Percentiles rank a stretch among this genome's conserved stretches.
These are phyloP conservation scores for Varanus salvator DNA, from an alignment of 2,113 vertebrate genomes.

Conservation along the genomic window DNA sequence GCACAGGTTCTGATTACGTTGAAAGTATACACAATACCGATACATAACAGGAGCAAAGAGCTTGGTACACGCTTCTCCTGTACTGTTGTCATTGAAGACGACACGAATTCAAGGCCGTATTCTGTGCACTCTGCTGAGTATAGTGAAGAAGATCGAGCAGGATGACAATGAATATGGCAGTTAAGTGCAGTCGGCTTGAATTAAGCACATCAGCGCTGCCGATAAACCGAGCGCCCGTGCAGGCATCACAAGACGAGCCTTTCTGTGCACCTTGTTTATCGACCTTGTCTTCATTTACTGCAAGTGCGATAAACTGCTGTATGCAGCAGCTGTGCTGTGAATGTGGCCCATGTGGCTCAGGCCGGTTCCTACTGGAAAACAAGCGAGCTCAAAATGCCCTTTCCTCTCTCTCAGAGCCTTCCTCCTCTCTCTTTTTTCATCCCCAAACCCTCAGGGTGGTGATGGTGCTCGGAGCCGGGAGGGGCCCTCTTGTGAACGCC, in stretches of 20 bases:
- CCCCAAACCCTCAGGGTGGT: slow-evolving; percentile 77
- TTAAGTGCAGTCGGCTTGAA: no score
- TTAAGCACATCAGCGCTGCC: neutral
- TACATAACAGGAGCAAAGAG: neutral
- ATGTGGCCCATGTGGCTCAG: neutral
- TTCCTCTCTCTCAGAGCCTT: neutral
- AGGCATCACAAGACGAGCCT: no score
- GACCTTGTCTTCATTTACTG: no score
- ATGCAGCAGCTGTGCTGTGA: no score
- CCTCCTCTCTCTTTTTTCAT: no score
- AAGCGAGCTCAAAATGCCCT: neutral
- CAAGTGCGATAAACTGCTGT: no score
- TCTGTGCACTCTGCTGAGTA: neutral
- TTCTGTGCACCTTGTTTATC: no score
- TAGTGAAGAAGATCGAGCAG: neutral
- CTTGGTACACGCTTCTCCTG: neutral
- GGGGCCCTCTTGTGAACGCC: slow-evolving; percentile 91
- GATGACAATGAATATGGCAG: neutral
- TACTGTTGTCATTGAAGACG: neutral
- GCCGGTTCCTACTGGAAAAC: neutral
- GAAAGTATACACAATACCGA: neutral
- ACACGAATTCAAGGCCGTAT: neutral
- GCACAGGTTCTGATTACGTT: neutral
- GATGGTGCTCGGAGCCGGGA: slow-evolving; percentile 92
- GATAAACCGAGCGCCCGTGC: neutral